A percentile compares a stretch with the other conserved stretches of the same genome.
phyloP scores from a whole-genome alignment of 2,797 vertebrate genomes.

The Tapirus indicus region DNA sequence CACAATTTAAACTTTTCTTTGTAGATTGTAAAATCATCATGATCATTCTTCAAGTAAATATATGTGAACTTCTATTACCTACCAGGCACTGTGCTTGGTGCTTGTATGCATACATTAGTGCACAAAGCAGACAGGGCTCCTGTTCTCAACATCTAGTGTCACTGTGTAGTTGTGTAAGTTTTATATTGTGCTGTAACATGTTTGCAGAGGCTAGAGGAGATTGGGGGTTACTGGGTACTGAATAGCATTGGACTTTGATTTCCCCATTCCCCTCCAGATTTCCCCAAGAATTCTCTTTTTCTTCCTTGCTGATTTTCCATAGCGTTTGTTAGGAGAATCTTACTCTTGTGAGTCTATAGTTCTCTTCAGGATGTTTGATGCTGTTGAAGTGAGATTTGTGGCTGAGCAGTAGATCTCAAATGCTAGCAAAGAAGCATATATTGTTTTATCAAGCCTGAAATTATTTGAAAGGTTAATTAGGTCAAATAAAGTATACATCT shows the following conservation, averaged over 20 bases:
- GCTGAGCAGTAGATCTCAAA: conserved; percentile 8
- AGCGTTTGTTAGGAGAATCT: conserved; percentile 32
- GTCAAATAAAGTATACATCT: background rate
- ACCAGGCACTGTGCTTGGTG: background rate
- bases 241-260: background rate
- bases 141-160: background rate
- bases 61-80: background rate
- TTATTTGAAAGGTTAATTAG: conserved; percentile 45
- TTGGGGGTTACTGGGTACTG: background rate
- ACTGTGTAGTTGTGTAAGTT: background rate
- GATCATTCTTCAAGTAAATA: conserved; percentile 10
- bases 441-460: conserved; percentile 24
- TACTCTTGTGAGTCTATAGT: background rate
- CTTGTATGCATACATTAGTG: background rate
- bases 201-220: background rate
- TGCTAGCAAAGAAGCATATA: conserved; percentile 25
- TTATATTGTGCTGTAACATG: background rate
- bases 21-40: conserved; percentile 7
- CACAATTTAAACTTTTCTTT: conserved; percentile 37
- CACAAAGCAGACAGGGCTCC: background rate
- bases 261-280: background rate
- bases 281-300: background rate
- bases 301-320: background rate
- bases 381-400: background rate
- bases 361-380: conserved; percentile 5